Base-by-base conservation (phyloP, 1,140 invertebrate species). In the Lordiphosa clarofinis region DNA sequence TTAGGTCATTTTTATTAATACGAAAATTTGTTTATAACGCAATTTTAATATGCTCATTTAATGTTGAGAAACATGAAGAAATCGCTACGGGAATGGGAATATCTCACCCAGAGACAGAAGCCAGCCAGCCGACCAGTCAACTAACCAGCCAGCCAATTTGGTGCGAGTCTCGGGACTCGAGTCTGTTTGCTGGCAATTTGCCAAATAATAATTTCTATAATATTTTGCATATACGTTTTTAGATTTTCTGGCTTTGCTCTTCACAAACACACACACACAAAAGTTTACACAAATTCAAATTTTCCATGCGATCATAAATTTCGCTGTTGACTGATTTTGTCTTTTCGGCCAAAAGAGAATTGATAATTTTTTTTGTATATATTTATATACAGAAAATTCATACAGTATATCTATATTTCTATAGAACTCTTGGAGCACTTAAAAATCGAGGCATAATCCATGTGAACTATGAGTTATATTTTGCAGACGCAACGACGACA, bases 181-280 rank as follows among this genome's bases (percentile, higher is more conserved):
- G 48, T 53, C 39, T 52, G 61, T 53, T 47, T 43, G 36, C 60
- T 13, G 74, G 74, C 69, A 79, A 40, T 46, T 53, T 69, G 74
- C 74, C 74, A 79, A 76, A 79, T 70, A 79, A 73, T 73, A 79
- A 60, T 79, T 79, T 79, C 74, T 70, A 79, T 79, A 70, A 63
- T 67, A 76, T 76, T 46, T 76, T 58, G 49, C 72, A 38, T 75
- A 58, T 59, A 58, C 38, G 50, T 44, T 60, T 50, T 55, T 43
- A 74, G 40, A 39, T 60, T n/a, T 24, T 55, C 48, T 63, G 19
- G 39, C 46, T 28, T 46, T 56, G 12, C 35, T 39, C 19, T 37
- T 21, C 10, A 39, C 24, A 40, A 39, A 35, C 38, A 58, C 28
- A 50, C 39, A 37, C 53, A 42, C 37, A 7, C 10, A 43, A 43